These are phyloP conservation scores for Oreotrochilus melanogaster DNA, from an alignment of 2,113 vertebrate genomes.

Conservation along the genomic window DNA sequence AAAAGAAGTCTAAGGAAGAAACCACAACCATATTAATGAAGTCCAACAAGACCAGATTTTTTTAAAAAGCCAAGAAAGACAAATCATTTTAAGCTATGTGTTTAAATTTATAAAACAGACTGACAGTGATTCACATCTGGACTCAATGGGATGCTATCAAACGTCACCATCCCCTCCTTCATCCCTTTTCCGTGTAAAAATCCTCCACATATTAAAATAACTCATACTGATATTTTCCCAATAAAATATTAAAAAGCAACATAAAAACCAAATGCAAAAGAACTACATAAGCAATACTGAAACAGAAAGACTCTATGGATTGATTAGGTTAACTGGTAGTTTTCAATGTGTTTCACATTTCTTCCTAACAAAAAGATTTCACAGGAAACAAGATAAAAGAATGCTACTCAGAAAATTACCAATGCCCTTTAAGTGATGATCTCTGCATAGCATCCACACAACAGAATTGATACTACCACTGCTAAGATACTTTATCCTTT, in stretches of 20 bases:
- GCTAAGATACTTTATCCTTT: background rate
- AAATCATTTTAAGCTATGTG: background rate
- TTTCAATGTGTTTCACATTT: background rate
- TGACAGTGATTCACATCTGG: background rate
- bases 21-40: background rate
- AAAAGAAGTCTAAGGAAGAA: conserved; percentile 86
- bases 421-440: background rate
- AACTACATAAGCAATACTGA: background rate
- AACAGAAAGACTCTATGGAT: background rate
- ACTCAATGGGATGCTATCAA: background rate
- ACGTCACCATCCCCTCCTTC: background rate
- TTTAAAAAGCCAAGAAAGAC: conserved; percentile 8
- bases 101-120: background rate
- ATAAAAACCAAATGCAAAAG: conserved; percentile 18
- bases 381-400: background rate
- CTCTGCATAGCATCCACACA: background rate
- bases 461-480: background rate
- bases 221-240: background rate
- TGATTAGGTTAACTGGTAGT: background rate
- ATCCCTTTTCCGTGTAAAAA: background rate
- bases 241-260: conserved; percentile 14
- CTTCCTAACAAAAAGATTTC: background rate
- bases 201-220: background rate
- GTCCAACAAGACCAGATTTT: background rate
- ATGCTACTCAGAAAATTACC: background rate